phyloP scores from a whole-genome alignment of 1,140 invertebrate genomes.

The Ceratina calcarata region DNA sequence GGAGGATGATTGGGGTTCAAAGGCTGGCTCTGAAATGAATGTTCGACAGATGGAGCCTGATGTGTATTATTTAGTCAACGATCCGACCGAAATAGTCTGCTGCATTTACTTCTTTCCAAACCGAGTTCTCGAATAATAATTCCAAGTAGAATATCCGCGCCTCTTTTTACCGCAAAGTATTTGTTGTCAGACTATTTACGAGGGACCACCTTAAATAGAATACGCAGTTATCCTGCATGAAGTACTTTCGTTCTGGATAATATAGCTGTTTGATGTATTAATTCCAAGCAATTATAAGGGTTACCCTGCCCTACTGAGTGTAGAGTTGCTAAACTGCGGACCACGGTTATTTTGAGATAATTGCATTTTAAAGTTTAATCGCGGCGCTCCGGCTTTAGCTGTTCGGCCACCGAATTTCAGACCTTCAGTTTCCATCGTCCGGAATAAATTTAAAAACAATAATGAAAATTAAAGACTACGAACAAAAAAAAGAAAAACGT shows the following conservation, averaged over 20 bases:
- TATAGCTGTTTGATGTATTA: conserved; percentile 48
- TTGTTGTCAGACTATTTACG: no score
- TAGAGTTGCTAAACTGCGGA: conserved; percentile 30
- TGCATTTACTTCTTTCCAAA: conserved; percentile 50
- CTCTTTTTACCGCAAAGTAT: no score
- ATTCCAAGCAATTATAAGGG: conserved; percentile 39
- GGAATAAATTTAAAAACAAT: no score
- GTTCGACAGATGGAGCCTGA: background rate
- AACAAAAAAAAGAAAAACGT: no score
- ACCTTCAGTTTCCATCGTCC: background rate
- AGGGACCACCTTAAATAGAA: background rate
- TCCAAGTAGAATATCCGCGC: no score
- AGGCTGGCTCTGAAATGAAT: conserved; percentile 36
- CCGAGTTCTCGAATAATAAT: background rate
- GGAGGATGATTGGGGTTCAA: conserved; percentile 35
- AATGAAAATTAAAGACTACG: background rate
- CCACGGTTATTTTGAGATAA: conserved; percentile 47
- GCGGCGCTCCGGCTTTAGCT: conserved; percentile 2
- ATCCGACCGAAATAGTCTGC: conserved; percentile 38
- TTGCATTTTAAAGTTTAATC: conserved; percentile 52
- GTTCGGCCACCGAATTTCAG: conserved; percentile 12
- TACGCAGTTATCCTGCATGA: no score
- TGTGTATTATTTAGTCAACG: conserved; percentile 26
- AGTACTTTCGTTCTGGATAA: conserved; percentile 19
- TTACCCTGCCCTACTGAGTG: conserved; percentile 23